Percentiles rank a stretch among this genome's conserved stretches.
These are phyloP conservation scores for Prunella fulvescens DNA, from an alignment of 2,113 vertebrate genomes.

Conservation along the genomic window DNA sequence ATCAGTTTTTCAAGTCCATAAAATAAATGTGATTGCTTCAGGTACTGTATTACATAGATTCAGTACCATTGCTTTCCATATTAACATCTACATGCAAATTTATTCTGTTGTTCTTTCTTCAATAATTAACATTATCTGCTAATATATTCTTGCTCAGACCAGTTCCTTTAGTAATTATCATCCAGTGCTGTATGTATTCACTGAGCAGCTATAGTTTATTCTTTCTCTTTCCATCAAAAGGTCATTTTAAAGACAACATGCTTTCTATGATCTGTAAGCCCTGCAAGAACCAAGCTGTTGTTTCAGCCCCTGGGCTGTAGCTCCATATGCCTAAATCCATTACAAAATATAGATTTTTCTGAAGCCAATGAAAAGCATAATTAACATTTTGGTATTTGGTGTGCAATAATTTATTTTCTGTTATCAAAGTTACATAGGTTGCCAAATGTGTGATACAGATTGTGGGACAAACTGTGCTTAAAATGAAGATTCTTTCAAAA, in stretches of 20 bases:
- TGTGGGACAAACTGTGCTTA: neutral
- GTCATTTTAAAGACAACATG: constrained; percentile 34
- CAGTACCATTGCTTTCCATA: constrained; percentile 8
- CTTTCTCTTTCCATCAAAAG: constrained; percentile 19
- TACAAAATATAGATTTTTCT: constrained; percentile 36
- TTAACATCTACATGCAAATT: constrained; percentile 61
- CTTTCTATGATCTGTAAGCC: neutral
- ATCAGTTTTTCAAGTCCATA: constrained; percentile 11
- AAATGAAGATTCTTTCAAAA: neutral
- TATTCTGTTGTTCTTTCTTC: constrained; percentile 58
- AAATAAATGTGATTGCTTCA: constrained; percentile 51
- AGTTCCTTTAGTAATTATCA: constrained; percentile 45
- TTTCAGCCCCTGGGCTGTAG: constrained; percentile 9
- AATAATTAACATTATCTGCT: constrained; percentile 65
- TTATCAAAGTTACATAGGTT: neutral
- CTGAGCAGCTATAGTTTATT: constrained; percentile 13
- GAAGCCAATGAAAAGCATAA: constrained; percentile 11
- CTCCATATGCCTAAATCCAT: neutral
- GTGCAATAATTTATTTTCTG: neutral
- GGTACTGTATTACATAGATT: neutral
- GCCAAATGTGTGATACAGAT: neutral
- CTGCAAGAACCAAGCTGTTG: neutral
- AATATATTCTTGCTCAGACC: constrained; percentile 21
- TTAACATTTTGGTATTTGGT: constrained; percentile 16
- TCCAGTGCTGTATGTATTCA: constrained; percentile 2